Evolutionary conservation across 2,888 invertebrate species (phyloP).

Genomic region (Caenorhabditis sp.): DNA sequence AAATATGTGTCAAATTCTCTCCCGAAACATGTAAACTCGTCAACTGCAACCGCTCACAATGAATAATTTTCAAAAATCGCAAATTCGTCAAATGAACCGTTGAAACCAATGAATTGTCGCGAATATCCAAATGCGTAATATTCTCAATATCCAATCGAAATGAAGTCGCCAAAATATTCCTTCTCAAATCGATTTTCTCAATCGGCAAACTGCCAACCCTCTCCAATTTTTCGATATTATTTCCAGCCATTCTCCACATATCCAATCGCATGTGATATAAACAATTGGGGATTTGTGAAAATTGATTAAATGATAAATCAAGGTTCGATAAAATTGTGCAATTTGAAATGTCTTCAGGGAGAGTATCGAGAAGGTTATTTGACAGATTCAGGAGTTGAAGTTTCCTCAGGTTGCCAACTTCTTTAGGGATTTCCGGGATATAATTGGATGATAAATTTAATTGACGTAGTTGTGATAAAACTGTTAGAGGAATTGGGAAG

Average conservation of each 20-base stretch:
- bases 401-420: conserved; percentile 61
- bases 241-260: conserved; percentile 42
- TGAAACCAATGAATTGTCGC: conserved; percentile 71
- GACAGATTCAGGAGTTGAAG: conserved; percentile 51
- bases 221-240: conserved; percentile 36
- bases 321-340: conserved; percentile 41
- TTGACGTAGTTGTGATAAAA: conserved; percentile 46
- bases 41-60: conserved; percentile 73
- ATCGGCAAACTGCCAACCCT: conserved; percentile 11
- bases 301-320: conserved; percentile 63
- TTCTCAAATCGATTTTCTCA: conserved; percentile 29
- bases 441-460: conserved; percentile 57
- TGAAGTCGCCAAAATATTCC: conserved; percentile 36
- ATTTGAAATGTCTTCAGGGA: conserved; percentile 53
- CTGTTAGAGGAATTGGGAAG: conserved; percentile 72
- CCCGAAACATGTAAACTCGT: conserved; percentile 73
- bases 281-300: conserved; percentile 18
- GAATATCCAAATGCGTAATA: conserved; percentile 71
- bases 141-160: conserved; percentile 44
- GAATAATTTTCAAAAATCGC: conserved; percentile 70
- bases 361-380: conserved; percentile 56
- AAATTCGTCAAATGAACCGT: conserved; percentile 72
- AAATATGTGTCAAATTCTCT: conserved; percentile 71
- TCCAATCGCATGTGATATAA: conserved; percentile 4
- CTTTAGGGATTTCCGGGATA: conserved; percentile 67